Base-by-base conservation (phyloP, 2,888 invertebrate species). In the Desoria tigrina region DNA sequence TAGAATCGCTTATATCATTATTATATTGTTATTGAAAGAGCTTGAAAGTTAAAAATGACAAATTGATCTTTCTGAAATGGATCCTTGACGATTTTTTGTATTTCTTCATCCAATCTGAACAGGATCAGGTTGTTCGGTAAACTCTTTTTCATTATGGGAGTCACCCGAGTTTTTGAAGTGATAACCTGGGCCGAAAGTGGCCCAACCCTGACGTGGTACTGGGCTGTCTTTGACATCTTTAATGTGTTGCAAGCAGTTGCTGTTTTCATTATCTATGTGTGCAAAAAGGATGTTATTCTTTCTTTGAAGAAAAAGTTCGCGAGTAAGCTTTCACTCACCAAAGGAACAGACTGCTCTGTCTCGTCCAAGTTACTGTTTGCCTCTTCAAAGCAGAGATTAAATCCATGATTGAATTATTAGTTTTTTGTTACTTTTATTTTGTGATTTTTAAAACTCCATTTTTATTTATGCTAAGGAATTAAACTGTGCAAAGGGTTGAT, bases 241-340 rank as follows among this genome's bases (percentile, higher is more conserved):
- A 76, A 76, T 65, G 56, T 71, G 27, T 61, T 74, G 32, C 76
- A 74, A 67, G 73, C 74, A 26, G 58, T 76, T 42, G 72, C 72
- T 21, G 71, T 74, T 28, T 76, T 76, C 53, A 63, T 71, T 26
- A 72, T 74, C 59, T 76, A 71, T 63, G 74, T 76, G 3, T 76
- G 76, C 62, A 76, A 76, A 51, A 50, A 42, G n/a, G 74, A 76
- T 55, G 68, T 74, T 0, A 39, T 76, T 9, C 37, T 56, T 45
- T 66, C 70, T 0, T 42, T 76, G 1, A 64, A 63, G 45, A 57
- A 60, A 18, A 57, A 39, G 18, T 42, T 57, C n/a, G n/a, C n/a
- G n/a, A n/a, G n/a, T n/a, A n/a, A n/a, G n/a, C n/a, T n/a, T n/a
- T n/a, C n/a, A n/a, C n/a, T n/a, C n/a, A n/a, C n/a, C n/a, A n/a